A percentile compares a stretch with the other conserved stretches of the same genome.
Evolutionary conservation across 2,797 vertebrate genomes (phyloP).

Genomic region (Pantherophis alleghaniensis): DNA sequence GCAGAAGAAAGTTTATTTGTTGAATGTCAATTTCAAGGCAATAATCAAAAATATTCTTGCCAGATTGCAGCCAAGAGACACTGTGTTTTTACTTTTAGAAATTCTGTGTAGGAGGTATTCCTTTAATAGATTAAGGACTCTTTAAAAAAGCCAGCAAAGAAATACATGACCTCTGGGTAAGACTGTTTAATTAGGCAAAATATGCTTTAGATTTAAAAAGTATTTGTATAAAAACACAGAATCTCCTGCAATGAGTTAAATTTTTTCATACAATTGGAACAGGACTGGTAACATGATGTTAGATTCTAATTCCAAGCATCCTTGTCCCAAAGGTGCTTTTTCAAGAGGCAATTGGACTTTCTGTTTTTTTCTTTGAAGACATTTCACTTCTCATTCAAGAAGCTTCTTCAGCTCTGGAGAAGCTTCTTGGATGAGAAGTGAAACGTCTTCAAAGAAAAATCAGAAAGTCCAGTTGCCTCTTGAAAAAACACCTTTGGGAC

Average conservation of each 20-base stretch:
- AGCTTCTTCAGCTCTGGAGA: not conserved
- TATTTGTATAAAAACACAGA: not conserved
- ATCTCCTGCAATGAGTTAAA: not conserved
- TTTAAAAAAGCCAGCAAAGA: not conserved
- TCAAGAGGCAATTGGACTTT: not conserved
- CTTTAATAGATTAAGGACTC: not conserved
- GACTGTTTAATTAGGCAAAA: not conserved
- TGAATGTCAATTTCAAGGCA: not conserved
- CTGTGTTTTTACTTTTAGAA: not conserved
- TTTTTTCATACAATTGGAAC: not conserved
- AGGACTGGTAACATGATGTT: not conserved
- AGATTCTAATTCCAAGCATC: not conserved
- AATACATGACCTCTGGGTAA: not conserved
- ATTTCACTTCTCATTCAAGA: too few relatives aligned
- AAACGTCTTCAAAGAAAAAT: too few relatives aligned
- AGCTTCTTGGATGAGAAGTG: too few relatives aligned
- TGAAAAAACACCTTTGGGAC: not conserved
- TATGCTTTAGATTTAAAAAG: not conserved
- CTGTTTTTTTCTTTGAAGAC: too few relatives aligned
- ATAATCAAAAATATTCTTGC: not conserved
- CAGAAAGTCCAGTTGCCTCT: not conserved
- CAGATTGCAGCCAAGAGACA: not conserved
- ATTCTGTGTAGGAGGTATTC: not conserved
- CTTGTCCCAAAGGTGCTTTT: not conserved
- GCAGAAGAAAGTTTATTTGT: not conserved